phyloP scores from a whole-genome alignment of 2,113 vertebrate genomes.

The Myocastor coypus region DNA sequence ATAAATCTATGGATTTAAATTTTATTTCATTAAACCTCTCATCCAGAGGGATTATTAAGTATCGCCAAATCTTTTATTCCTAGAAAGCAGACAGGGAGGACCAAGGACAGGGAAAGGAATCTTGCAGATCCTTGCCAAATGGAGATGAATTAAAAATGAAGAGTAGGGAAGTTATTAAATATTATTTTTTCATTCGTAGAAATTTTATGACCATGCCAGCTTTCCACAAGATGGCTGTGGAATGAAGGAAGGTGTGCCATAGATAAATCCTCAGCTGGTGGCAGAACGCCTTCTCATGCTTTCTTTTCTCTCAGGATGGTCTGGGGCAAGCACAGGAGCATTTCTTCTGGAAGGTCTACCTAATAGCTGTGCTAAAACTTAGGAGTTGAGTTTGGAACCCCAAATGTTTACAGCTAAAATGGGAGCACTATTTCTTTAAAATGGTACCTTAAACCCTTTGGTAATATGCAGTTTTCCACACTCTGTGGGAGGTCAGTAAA shows the following conservation, averaged over 20 bases:
- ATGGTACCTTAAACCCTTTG: constrained; percentile 57
- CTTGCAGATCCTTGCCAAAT: neutral
- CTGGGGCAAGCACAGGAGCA: neutral
- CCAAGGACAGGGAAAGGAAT: neutral
- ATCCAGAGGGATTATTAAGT: neutral
- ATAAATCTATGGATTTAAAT: neutral
- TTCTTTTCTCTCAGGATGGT: neutral
- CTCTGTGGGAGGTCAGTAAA: constrained; percentile 67
- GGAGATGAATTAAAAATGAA: constrained; percentile 23
- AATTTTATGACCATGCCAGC: neutral
- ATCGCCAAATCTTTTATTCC: neutral
- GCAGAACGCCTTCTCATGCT: neutral
- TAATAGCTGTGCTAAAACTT: neutral
- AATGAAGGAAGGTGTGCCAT: neutral
- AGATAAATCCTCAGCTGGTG: no score
- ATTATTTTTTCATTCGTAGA: neutral
- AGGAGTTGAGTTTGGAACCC: neutral
- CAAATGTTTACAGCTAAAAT: neutral
- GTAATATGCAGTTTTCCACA: constrained; percentile 68
- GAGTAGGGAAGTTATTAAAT: neutral
- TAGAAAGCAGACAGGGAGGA: constrained; percentile 50
- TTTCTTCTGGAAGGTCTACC: neutral
- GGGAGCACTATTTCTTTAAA: constrained; percentile 56
- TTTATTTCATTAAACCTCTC: constrained; percentile 6
- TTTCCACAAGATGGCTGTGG: neutral